phyloP scores from a whole-genome alignment of 2,113 vertebrate species.

The Gambusia holbrooki region DNA sequence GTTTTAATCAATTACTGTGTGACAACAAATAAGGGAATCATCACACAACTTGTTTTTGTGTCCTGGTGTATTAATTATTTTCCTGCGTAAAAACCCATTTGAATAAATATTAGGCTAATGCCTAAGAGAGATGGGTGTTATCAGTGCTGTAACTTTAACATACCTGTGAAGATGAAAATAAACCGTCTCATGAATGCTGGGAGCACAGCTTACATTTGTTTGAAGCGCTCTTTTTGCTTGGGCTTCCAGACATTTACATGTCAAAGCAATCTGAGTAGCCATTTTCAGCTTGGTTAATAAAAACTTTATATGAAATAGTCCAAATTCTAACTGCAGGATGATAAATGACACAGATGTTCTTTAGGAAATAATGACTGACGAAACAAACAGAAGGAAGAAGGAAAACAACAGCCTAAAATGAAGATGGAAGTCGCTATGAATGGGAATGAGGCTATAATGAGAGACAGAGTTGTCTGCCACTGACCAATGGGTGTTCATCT shows the following conservation, averaged over 20 bases:
- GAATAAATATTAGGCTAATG: background rate
- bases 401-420: slow-evolving; percentile 4
- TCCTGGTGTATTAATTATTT: background rate
- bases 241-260: background rate
- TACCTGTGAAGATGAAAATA: background rate
- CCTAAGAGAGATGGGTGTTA: background rate
- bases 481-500: slow-evolving; percentile 57
- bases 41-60: no score
- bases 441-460: slow-evolving; percentile 37
- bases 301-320: background rate
- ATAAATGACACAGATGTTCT: background rate
- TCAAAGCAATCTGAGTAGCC: background rate
- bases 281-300: background rate
- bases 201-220: background rate
- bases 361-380: slow-evolving; percentile 8
- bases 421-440: slow-evolving; percentile 27
- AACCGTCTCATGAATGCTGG: background rate
- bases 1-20: slow-evolving; percentile 19
- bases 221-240: no score
- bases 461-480: slow-evolving; percentile 48
- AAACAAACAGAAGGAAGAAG: slow-evolving; percentile 1
- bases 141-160: background rate
- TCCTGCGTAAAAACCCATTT: background rate
- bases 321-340: background rate
- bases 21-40: no score